Conservation (phyloP, 2,113 vertebrate species). For the Cariama cristata region DNA sequence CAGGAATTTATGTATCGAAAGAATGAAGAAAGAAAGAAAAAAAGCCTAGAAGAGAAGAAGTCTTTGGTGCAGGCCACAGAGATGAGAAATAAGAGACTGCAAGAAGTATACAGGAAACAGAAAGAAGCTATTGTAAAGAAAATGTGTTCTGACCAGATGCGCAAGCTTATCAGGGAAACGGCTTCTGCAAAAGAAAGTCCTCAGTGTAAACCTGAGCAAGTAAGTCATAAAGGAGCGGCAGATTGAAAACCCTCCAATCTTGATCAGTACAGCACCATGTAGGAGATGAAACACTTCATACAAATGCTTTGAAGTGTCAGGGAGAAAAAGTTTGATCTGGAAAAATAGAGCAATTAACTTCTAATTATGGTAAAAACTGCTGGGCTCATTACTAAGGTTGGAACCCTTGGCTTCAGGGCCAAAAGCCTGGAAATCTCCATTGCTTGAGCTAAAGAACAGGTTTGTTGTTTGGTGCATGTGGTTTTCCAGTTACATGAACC, state of each 20-base stretch:
- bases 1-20: conserved; percentile 59
- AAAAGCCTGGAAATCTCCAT: neutral
- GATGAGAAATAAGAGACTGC: conserved; percentile 47
- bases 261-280: neutral
- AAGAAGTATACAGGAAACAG: conserved; percentile 71
- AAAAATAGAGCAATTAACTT: neutral
- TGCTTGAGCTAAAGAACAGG: neutral
- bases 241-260: neutral
- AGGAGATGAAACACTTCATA: neutral
- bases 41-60: conserved; percentile 37
- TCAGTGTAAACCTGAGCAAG: neutral
- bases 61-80: neutral
- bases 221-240: neutral
- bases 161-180: accelerated
- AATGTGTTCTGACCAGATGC: accelerated
- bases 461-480: neutral
- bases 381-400: neutral
- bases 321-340: neutral
- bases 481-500: neutral
- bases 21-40: conserved; percentile 42
- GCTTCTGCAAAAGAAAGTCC: neutral
- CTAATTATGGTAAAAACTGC: neutral
- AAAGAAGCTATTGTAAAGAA: conserved; percentile 54
- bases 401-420: neutral
- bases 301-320: neutral